Percentiles rank a stretch among this genome's conserved stretches.
These are phyloP conservation scores for Drosophila prosaltans DNA, from an alignment of 1,140 invertebrate genomes.

Conservation along the genomic window DNA sequence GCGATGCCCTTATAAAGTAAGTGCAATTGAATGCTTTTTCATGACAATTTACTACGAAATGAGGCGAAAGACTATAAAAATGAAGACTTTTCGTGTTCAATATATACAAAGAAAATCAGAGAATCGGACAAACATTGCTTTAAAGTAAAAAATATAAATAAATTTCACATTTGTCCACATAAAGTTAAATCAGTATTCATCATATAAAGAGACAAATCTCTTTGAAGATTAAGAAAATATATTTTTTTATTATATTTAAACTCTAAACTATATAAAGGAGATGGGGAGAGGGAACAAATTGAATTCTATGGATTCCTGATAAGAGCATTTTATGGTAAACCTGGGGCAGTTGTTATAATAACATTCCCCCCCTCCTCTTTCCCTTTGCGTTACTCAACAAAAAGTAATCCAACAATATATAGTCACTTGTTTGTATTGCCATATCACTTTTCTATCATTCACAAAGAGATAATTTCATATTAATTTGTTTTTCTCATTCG, in stretches of 20 bases:
- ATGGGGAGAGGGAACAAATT: too few relatives aligned
- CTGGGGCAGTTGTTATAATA: too few relatives aligned
- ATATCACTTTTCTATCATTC: constrained; percentile 13
- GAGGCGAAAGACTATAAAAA: not conserved
- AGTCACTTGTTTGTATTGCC: constrained; percentile 4
- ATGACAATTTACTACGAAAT: not conserved
- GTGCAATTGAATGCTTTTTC: not conserved
- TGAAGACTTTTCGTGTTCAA: too few relatives aligned
- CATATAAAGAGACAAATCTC: too few relatives aligned
- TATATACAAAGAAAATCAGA: not conserved
- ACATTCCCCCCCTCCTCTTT: too few relatives aligned
- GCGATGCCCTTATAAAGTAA: constrained; percentile 5
- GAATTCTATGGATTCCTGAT: too few relatives aligned
- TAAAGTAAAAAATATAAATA: too few relatives aligned
- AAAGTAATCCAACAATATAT: not conserved
- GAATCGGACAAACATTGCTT: not conserved
- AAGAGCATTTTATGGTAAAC: not conserved
- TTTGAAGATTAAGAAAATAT: too few relatives aligned
- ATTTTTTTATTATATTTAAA: too few relatives aligned
- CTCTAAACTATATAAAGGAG: too few relatives aligned
- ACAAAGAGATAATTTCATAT: constrained; percentile 7
- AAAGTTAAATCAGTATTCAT: too few relatives aligned
- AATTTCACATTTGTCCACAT: too few relatives aligned
- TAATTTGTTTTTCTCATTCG: constrained; percentile 9
- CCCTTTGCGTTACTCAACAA: not conserved